Conservation (phyloP, 2,113 vertebrate species). For the Nerophis ophidion region DNA sequence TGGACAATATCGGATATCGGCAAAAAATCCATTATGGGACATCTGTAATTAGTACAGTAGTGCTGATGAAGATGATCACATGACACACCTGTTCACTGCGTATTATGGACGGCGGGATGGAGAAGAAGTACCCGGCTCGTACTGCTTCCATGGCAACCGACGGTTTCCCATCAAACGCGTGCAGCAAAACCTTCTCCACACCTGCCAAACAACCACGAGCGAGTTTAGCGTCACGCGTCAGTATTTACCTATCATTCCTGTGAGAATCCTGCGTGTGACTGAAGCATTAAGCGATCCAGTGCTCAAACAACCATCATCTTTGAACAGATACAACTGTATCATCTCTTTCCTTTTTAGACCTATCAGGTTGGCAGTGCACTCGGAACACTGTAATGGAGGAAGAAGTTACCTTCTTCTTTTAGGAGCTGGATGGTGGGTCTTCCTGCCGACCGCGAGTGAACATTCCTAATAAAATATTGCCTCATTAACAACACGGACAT, state of each 20-base stretch:
- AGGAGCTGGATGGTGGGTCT: conserved; percentile 90
- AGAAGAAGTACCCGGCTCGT: conserved; percentile 89
- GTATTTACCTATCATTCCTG: too few species aligned
- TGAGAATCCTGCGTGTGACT: too few species aligned
- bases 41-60: too few species aligned
- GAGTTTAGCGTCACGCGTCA: not conserved
- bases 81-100: conserved; percentile 87
- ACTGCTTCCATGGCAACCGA: conserved; percentile 93
- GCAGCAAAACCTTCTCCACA: conserved; percentile 84
- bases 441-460: conserved; percentile 95
- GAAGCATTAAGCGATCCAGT: too few species aligned
- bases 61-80: too few species aligned
- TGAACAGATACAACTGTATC: too few species aligned
- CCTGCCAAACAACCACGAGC: conserved; percentile 59
- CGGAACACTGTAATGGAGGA: not conserved
- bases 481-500: not conserved
- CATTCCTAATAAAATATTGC: conserved; percentile 77
- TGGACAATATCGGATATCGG: too few species aligned
- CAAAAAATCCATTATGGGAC: too few species aligned
- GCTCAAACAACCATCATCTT: too few species aligned
- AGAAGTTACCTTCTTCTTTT: conserved; percentile 81
- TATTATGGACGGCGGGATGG: conserved; percentile 89
- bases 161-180: conserved; percentile 92
- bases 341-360: too few species aligned
- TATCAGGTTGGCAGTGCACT: too few species aligned